These are phyloP conservation scores for Haliclona indistincta DNA, from an alignment of 37 sponge, comb jelly and placozoan genomes.

Conservation along the genomic window DNA sequence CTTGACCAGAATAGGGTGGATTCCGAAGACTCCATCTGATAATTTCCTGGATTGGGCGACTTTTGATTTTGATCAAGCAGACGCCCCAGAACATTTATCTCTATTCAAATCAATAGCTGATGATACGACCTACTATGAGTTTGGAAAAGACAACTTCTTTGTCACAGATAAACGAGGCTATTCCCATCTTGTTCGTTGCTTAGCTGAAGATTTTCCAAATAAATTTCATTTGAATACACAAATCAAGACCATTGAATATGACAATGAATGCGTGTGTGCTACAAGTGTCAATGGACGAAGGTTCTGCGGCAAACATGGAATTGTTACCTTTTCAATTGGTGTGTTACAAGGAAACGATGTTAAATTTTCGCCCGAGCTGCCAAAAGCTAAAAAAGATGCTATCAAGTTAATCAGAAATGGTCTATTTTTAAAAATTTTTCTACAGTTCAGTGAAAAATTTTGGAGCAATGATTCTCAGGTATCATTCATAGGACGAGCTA, in stretches of 20 bases:
- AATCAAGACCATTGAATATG: not conserved
- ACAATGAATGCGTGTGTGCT: constrained; percentile 8
- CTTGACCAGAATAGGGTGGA: not conserved
- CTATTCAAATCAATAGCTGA: constrained; percentile 1
- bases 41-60: constrained; percentile 24
- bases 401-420: constrained; percentile 4
- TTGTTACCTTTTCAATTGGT: constrained; percentile 15
- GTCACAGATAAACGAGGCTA: constrained; percentile 36
- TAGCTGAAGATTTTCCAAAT: constrained; percentile 4
- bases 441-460: constrained; percentile 18
- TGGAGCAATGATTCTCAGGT: constrained; percentile 13
- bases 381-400: constrained; percentile 13
- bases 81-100: constrained; percentile 18
- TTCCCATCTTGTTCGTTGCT: not conserved
- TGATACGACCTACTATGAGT: not conserved
- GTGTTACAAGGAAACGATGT: not conserved
- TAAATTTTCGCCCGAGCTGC: constrained; percentile 33
- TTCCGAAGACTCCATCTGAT: not conserved
- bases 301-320: constrained; percentile 2
- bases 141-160: constrained; percentile 22
- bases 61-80: constrained; percentile 14
- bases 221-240: not conserved
- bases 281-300: not conserved
- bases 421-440: constrained; percentile 22
- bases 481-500: constrained; percentile 1